Evolutionary conservation across 2,113 vertebrate genomes (phyloP), one percentile per base, ranked within the genome.

Genomic region (Etia nguti): DNA sequence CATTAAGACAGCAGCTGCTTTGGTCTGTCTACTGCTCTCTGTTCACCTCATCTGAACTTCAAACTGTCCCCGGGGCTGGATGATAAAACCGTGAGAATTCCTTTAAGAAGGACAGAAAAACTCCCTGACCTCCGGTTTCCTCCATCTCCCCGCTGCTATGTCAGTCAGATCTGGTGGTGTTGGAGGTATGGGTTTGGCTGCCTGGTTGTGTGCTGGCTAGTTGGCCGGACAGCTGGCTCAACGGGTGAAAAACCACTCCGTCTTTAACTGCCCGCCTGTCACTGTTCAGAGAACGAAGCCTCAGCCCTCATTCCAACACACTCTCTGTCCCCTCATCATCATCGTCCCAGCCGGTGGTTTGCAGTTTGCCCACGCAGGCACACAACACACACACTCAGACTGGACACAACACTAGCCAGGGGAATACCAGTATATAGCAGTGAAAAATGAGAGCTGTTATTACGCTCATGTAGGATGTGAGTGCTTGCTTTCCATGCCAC

Each of bases 381-480:
- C 86, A 88, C 86, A 88, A 83, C 89, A 56, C 83, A 75, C 60
- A 75, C 41, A 75, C 60, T 79, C 87, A 83, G 55, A 89, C 70
- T 85, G 90, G 92, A 90, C 90, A 80, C 81, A 80, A 24, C 65
- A 79, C 79, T 62, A 77, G 82, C 93, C 93, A 94, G 89, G 92
- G 94, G 86, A 95, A 94, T 92, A 93, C 90, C 94, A 92, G 92
- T 56, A 80, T 24, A 26, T 55, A 70, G 82, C 90, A 48, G 20
- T 77, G 85, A 87, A 89, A 95, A 62, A 86, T 48, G 89, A 92
- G 92, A 92, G 38, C 91, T 90, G 92, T 93, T 90, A 94, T 95
- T 94, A 94, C 84, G 81, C 82, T 82, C 80, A 57, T 90, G 92
- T 92, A 90, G 82, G 77, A 93, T 89, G 83, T 59, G 62, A 92